A percentile compares a stretch with the other conserved stretches of the same genome.
Conservation (phyloP, 2,113 vertebrate species). For the Dicaeum eximium region DNA sequence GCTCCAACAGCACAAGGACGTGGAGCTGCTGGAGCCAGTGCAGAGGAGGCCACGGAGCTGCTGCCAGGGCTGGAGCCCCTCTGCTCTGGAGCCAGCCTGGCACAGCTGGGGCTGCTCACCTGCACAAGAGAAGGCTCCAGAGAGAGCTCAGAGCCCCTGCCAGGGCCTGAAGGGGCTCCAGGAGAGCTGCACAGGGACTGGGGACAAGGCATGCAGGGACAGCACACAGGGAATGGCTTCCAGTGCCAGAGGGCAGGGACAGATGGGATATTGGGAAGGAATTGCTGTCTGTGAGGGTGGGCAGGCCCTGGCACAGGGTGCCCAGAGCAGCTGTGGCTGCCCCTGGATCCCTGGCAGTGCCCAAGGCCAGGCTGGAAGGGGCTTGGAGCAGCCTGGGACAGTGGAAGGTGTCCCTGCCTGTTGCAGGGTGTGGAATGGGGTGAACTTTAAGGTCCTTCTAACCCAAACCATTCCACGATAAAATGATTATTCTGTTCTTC, state of each 20-base stretch:
- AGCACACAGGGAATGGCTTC: not conserved
- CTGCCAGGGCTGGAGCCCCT: not conserved
- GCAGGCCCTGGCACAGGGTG: not conserved
- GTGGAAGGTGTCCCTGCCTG: not conserved
- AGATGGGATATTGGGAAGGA: too few relatives aligned
- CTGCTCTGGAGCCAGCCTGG: not conserved
- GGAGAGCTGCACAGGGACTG: not conserved
- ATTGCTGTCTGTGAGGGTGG: not conserved
- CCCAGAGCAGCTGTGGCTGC: not conserved
- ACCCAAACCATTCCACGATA: not conserved
- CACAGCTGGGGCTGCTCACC: not conserved
- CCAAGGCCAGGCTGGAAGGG: accelerated
- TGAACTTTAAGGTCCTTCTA: not conserved
- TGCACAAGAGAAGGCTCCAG: not conserved
- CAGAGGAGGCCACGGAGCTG: not conserved
- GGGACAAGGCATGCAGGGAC: not conserved
- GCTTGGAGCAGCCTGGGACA: accelerated
- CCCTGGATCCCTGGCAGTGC: not conserved
- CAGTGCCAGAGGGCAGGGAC: too few relatives aligned
- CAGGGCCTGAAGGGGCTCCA: not conserved
- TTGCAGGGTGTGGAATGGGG: accelerated
- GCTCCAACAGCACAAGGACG: not conserved
- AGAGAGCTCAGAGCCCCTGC: not conserved
- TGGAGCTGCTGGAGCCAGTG: not conserved
- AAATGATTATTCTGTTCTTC: not conserved